Evolutionary conservation across 2,888 invertebrate species (phyloP).

Genomic region (Taenaris catops): DNA sequence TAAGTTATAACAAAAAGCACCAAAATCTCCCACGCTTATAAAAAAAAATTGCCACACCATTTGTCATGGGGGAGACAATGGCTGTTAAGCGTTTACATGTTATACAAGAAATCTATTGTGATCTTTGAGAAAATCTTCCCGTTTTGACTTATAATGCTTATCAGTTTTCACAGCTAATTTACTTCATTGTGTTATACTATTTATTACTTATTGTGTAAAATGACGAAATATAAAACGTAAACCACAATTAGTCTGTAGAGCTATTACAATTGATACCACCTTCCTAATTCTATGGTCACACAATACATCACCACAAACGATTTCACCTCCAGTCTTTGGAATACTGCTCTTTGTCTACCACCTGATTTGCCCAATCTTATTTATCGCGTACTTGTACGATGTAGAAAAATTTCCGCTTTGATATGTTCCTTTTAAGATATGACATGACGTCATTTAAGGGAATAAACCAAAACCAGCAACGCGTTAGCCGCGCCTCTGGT

Average conservation of each 20-base stretch:
- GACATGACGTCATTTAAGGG: no score
- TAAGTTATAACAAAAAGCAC: slow-evolving; percentile 6
- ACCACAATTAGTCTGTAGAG: neutral
- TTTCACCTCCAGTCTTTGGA: no score
- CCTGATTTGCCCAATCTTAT: no score
- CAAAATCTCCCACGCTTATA: slow-evolving; percentile 10
- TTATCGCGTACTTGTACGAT: no score
- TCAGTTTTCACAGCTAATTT: slow-evolving; percentile 12
- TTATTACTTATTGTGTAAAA: neutral
- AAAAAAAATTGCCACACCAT: slow-evolving; percentile 8
- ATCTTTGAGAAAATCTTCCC: slow-evolving; percentile 19
- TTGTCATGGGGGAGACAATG: slow-evolving; percentile 16
- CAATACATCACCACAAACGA: no score
- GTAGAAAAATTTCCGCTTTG: no score
- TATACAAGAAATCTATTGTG: slow-evolving; percentile 14
- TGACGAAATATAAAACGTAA: neutral
- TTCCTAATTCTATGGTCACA: no score
- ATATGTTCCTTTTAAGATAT: no score
- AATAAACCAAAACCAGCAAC: no score
- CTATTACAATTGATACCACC: neutral
- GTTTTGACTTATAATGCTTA: slow-evolving; percentile 9
- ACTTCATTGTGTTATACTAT: slow-evolving; percentile 7
- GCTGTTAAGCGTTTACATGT: slow-evolving; percentile 13
- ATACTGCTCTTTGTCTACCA: no score
- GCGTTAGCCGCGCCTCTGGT: no score